Conservation (phyloP, 1,140 invertebrate species). For the Sipha flava region DNA sequence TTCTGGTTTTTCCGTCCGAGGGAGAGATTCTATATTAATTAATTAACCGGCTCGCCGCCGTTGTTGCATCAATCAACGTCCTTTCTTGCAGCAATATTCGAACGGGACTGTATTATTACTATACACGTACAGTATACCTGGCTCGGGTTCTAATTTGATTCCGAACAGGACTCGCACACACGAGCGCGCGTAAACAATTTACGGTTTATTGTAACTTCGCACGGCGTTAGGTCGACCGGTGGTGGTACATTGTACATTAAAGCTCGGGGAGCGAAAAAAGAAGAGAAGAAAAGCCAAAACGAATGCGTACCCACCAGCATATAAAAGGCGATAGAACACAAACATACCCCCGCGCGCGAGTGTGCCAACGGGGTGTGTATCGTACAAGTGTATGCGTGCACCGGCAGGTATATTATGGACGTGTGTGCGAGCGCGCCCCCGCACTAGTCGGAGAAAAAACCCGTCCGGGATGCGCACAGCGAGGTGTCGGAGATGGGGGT, state of each 20-base stretch:
- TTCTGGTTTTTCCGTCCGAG: not conserved
- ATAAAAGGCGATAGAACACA: no score
- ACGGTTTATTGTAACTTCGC: not conserved
- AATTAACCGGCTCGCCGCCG: slow-evolving; percentile 11
- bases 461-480: not conserved
- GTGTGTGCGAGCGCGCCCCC: no score
- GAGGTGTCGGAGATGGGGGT: not conserved
- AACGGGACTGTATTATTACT: not conserved
- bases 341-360: no score
- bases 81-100: slow-evolving; percentile 7
- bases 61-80: slow-evolving; percentile 26
- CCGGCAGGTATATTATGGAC: no score
- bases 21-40: slow-evolving; percentile 28
- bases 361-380: no score
- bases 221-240: not conserved
- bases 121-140: not conserved
- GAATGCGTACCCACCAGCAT: no score
- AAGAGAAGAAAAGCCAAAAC: not conserved
- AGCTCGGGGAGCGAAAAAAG: not conserved
- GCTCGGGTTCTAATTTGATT: not conserved
- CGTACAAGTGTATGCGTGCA: no score
- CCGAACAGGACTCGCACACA: not conserved
- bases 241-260: not conserved
- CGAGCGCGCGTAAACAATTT: no score
- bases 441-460: no score